phyloP scores from a whole-genome alignment of 1,140 invertebrate genomes.

The Chrysopa pallens region DNA sequence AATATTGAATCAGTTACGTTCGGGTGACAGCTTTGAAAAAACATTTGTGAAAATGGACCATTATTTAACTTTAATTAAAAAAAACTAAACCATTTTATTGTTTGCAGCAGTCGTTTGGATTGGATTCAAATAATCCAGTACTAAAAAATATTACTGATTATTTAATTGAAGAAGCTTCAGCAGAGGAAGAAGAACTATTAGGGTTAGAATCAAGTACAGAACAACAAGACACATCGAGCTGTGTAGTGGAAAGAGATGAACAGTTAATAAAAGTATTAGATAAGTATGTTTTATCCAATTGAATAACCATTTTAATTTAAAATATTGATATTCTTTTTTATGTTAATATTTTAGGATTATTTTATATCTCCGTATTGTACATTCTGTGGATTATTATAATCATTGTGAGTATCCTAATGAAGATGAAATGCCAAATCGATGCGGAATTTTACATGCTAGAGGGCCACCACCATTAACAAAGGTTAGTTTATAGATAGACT shows the following conservation, averaged over 20 bases:
- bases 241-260: slow-evolving; percentile 61
- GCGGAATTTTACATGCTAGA: slow-evolving; percentile 94
- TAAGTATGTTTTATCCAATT: slow-evolving; percentile 5
- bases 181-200: slow-evolving; percentile 92
- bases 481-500: too few species aligned
- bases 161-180: slow-evolving; percentile 94
- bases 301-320: slow-evolving; percentile 1
- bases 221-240: slow-evolving; percentile 31
- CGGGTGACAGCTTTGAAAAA: too few species aligned
- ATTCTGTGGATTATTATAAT: slow-evolving; percentile 98
- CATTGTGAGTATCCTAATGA: slow-evolving; percentile 98
- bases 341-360: slow-evolving; percentile 39
- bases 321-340: not conserved
- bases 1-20: too few species aligned
- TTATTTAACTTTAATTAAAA: slow-evolving; percentile 5
- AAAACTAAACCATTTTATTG: not conserved
- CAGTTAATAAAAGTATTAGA: slow-evolving; percentile 51
- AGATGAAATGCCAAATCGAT: slow-evolving; percentile 98
- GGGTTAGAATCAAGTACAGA: slow-evolving; percentile 44
- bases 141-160: slow-evolving; percentile 96
- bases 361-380: slow-evolving; percentile 88
- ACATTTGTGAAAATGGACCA: slow-evolving; percentile 2
- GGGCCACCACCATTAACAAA: slow-evolving; percentile 58
- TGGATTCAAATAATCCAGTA: slow-evolving; percentile 85
- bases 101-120: slow-evolving; percentile 38